Percentiles rank a stretch among this genome's conserved stretches.
Evolutionary conservation across 2,797 vertebrate species (phyloP).

Genomic region (Margarornis squamiger): DNA sequence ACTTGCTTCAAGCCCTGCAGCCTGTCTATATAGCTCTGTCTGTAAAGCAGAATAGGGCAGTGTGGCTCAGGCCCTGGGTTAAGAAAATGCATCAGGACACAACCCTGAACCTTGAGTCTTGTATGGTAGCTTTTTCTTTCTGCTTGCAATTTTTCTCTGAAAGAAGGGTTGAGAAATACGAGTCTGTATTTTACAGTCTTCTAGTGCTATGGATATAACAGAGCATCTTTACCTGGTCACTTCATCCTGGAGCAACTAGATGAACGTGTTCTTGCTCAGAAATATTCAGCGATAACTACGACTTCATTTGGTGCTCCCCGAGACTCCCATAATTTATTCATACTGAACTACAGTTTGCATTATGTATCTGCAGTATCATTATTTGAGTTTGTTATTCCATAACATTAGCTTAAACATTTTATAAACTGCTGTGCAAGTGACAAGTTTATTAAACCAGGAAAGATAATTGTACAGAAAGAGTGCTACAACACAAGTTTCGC

Average conservation of each 20-base stretch:
- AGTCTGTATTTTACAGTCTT: background rate
- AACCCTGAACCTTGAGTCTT: background rate
- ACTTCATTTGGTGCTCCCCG: slow-evolving; percentile 12
- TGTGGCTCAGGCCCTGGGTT: background rate
- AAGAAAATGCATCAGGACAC: background rate
- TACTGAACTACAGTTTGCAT: slow-evolving; percentile 29
- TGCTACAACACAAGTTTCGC: background rate
- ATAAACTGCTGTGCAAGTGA: slow-evolving; percentile 66
- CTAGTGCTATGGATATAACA: background rate
- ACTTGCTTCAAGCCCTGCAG: background rate
- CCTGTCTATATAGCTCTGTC: background rate
- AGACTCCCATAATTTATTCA: slow-evolving; percentile 64
- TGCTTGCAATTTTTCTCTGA: background rate
- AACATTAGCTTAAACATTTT: slow-evolving; percentile 63
- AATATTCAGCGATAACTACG: background rate
- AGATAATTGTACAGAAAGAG: background rate
- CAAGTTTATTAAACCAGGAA: slow-evolving; percentile 64
- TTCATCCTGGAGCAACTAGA: background rate
- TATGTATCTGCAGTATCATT: slow-evolving; percentile 30
- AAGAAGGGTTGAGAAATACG: background rate
- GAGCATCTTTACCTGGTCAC: background rate
- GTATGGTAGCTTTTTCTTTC: background rate
- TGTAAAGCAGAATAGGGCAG: background rate
- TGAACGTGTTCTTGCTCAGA: background rate
- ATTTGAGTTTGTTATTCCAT: slow-evolving; percentile 18